phyloP scores from a whole-genome alignment of 2,797 vertebrate species.

The Tragelaphus eurycerus region DNA sequence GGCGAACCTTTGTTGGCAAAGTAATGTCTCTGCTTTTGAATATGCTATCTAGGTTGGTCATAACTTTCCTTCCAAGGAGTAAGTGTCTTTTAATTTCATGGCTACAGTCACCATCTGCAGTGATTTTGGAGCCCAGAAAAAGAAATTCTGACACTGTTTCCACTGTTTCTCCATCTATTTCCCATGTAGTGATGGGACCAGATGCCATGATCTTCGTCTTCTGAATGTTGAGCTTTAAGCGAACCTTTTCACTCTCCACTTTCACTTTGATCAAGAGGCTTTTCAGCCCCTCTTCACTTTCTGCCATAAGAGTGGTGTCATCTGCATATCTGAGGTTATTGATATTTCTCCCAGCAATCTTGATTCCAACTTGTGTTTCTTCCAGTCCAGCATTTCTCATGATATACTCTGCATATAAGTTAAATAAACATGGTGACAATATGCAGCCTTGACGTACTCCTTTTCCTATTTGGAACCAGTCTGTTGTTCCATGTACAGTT shows the following conservation, averaged over 20 bases:
- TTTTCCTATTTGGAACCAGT: too few relatives aligned
- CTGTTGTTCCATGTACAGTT: too few relatives aligned
- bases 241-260: neutral
- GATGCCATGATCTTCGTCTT: neutral
- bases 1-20: too few relatives aligned
- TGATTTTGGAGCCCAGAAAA: too few relatives aligned
- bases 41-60: too few relatives aligned
- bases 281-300: neutral
- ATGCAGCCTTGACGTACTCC: too few relatives aligned
- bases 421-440: too few relatives aligned
- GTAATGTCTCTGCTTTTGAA: too few relatives aligned
- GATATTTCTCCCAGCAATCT: neutral
- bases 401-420: too few relatives aligned
- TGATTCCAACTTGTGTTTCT: neutral
- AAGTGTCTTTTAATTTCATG: too few relatives aligned
- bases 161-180: neutral
- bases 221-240: neutral
- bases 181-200: neutral
- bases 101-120: too few relatives aligned
- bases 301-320: neutral
- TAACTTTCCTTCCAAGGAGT: too few relatives aligned
- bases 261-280: neutral
- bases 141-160: neutral
- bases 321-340: neutral
- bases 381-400: accelerated